Evolutionary conservation across 2,113 vertebrate genomes (phyloP).

Genomic region (Junco hyemalis): DNA sequence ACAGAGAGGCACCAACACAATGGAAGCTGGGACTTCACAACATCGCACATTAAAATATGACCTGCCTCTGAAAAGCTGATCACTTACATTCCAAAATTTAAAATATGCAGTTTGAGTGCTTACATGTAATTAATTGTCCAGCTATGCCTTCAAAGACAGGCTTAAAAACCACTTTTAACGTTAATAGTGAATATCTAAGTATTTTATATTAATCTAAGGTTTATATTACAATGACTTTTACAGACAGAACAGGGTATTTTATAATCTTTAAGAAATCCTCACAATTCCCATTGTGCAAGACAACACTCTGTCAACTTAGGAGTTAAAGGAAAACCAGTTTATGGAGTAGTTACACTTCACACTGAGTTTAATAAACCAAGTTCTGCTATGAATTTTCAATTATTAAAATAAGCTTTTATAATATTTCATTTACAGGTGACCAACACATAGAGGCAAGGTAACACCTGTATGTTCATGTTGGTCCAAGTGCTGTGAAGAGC

Average conservation of each 20-base stretch:
- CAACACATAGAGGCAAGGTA: rapidly evolving
- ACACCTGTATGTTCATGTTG: rapidly evolving
- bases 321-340: background rate
- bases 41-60: rapidly evolving
- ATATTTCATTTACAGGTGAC: background rate
- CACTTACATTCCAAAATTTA: background rate
- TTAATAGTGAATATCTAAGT: background rate
- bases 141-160: background rate
- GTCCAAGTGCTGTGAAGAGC: rapidly evolving
- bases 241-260: background rate
- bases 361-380: background rate
- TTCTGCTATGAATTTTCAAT: background rate
- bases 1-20: background rate
- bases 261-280: background rate
- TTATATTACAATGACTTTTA: background rate
- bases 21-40: background rate
- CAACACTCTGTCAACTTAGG: background rate
- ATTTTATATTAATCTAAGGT: background rate
- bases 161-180: background rate
- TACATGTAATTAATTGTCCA: background rate
- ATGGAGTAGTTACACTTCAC: background rate
- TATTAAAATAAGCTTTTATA: background rate
- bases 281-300: background rate
- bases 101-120: background rate
- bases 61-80: background rate